Percentiles rank a stretch among this genome's conserved stretches.
phyloP scores from a whole-genome alignment of 2,888 invertebrate species.

The Galeopsomyia nigrocyanea region DNA sequence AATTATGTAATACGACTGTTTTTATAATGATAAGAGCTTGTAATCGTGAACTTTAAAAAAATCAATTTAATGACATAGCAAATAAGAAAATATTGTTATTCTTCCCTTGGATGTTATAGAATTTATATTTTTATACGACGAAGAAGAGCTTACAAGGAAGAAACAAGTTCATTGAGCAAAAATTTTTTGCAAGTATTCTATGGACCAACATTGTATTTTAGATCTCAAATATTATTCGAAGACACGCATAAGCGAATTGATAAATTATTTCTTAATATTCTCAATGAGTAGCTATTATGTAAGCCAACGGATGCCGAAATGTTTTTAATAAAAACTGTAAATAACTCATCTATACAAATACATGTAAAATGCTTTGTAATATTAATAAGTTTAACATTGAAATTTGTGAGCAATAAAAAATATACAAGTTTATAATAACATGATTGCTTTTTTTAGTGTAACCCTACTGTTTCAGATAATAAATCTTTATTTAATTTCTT shows the following conservation, averaged over 20 bases:
- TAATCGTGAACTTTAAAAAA: slow-evolving; percentile 9
- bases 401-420: slow-evolving; percentile 42
- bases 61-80: slow-evolving; percentile 14
- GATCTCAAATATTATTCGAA: slow-evolving; percentile 29
- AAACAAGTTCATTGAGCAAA: slow-evolving; percentile 4
- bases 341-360: slow-evolving; percentile 41
- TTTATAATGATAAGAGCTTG: slow-evolving; percentile 20
- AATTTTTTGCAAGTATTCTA: slow-evolving; percentile 1
- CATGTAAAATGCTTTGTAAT: slow-evolving; percentile 44
- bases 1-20: slow-evolving; percentile 21
- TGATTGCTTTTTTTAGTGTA: neutral
- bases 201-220: slow-evolving; percentile 27
- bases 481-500: neutral
- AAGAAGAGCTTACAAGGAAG: slow-evolving; percentile 35
- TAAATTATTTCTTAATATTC: slow-evolving; percentile 1
- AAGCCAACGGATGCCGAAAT: slow-evolving; percentile 29
- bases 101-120: slow-evolving; percentile 27
- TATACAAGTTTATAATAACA: slow-evolving; percentile 28
- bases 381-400: slow-evolving; percentile 35
- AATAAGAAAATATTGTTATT: slow-evolving; percentile 20
- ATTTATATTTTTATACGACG: slow-evolving; percentile 42
- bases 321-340: slow-evolving; percentile 46
- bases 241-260: slow-evolving; percentile 6
- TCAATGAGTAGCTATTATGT: slow-evolving; percentile 16
- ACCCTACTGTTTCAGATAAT: neutral